Conservation (phyloP, 2,888 invertebrate genomes). For the Cephus pygmeus region DNA sequence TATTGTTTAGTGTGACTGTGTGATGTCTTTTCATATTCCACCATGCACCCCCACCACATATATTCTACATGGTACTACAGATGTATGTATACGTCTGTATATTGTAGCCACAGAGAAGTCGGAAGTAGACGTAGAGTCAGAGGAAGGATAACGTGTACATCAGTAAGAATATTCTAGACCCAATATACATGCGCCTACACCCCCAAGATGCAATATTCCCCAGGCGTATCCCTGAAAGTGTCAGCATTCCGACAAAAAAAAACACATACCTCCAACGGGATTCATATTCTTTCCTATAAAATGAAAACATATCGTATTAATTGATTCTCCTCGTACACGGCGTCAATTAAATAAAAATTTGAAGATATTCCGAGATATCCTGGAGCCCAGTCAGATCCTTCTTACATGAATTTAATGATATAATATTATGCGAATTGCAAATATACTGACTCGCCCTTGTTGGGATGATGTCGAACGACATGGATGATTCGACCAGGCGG, state of each 20-base stretch:
- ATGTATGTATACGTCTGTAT: background rate
- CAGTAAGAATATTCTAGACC: constrained; percentile 22
- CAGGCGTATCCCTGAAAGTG: constrained; percentile 39
- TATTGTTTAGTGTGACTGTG: background rate
- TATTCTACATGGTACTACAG: background rate
- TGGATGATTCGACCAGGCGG: constrained; percentile 89
- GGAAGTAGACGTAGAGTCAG: background rate
- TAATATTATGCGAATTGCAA: background rate
- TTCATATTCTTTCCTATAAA: constrained; percentile 81
- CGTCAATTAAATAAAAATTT: background rate
- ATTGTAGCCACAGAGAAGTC: background rate
- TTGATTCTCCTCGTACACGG: background rate
- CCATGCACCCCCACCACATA: background rate
- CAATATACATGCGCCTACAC: constrained; percentile 39
- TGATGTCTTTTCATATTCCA: background rate
- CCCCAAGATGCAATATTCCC: constrained; percentile 41
- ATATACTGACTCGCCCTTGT: constrained; percentile 77
- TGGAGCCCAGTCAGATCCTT: background rate
- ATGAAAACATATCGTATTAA: constrained; percentile 39
- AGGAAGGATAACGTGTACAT: background rate
- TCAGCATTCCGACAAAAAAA: background rate
- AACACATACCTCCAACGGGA: constrained; percentile 79
- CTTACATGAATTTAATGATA: background rate
- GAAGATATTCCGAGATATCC: background rate
- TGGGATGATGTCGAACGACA: constrained; percentile 86